phyloP scores from a whole-genome alignment of 2,113 vertebrate species.

The Cynocephalus volans region DNA sequence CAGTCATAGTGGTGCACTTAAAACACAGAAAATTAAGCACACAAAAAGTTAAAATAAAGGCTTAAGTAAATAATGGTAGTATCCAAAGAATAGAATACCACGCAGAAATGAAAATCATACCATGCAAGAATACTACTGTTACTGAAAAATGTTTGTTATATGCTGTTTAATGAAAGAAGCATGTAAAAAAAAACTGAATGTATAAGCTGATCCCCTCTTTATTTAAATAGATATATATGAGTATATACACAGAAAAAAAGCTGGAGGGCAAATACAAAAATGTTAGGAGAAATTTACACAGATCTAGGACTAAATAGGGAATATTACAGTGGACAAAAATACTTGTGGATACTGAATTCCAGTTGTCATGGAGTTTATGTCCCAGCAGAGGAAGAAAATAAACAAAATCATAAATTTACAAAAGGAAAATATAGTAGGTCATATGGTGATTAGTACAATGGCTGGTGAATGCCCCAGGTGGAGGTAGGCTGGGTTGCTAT shows the following conservation, averaged over 20 bases:
- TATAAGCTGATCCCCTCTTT: not conserved
- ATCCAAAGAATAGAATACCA: not conserved
- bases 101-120: slow-evolving; percentile 1
- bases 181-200: not conserved
- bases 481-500: not conserved
- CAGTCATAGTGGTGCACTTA: not conserved
- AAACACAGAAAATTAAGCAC: not conserved
- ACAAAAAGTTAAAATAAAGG: slow-evolving; percentile 8
- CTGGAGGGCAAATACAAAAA: not conserved
- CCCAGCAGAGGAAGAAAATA: not conserved
- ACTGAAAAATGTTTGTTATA: not conserved
- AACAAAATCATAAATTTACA: not conserved
- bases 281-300: not conserved
- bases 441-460: not conserved
- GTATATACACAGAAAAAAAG: not conserved
- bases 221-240: not conserved
- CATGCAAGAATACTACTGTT: not conserved
- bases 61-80: not conserved
- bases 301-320: not conserved
- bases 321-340: not conserved
- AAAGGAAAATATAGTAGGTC: not conserved
- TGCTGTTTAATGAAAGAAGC: not conserved
- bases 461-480: not conserved
- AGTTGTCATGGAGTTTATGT: not conserved
- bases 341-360: not conserved